Evolutionary conservation across 2,888 invertebrate species (phyloP).

Genomic region (Drosophila helvetica): DNA sequence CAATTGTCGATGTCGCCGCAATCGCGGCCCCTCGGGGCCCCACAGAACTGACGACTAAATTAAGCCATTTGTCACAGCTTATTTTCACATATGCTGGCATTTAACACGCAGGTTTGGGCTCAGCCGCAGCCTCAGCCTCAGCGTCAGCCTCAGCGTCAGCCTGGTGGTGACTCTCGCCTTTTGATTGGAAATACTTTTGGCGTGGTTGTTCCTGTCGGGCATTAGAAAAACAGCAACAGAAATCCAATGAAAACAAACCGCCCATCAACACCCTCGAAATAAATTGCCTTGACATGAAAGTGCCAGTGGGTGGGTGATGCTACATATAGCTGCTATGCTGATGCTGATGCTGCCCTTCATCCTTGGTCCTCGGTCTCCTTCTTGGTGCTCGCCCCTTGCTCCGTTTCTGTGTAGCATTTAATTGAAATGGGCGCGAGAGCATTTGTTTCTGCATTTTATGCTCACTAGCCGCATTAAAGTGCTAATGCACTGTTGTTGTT

Average conservation of each 20-base stretch:
- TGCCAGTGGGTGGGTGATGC: conserved; percentile 38
- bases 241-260: conserved; percentile 83
- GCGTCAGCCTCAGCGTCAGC: conserved; percentile 16
- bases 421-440: conserved; percentile 76
- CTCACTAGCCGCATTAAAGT: conserved; percentile 79
- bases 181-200: conserved; percentile 69
- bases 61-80: conserved; percentile 84
- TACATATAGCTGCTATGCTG: too few species aligned
- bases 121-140: conserved; percentile 10
- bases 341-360: conserved; percentile 47
- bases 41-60: conserved; percentile 80
- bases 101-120: conserved; percentile 73
- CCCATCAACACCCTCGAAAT: conserved; percentile 81
- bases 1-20: conserved; percentile 42
- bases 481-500: conserved; percentile 82
- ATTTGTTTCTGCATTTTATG: conserved; percentile 77
- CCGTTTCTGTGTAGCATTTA: conserved; percentile 68
- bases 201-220: conserved; percentile 56
- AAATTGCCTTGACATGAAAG: conserved; percentile 66
- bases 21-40: conserved; percentile 17
- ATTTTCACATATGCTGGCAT: conserved; percentile 84
- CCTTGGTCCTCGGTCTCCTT: conserved; percentile 38
- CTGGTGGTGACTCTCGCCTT: conserved; percentile 60
- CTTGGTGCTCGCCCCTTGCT: conserved; percentile 42
- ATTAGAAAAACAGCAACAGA: conserved; percentile 79